A percentile compares a stretch with the other conserved stretches of the same genome.
Conservation (phyloP, 2,113 vertebrate genomes). For the Atherinomorus stipes region DNA sequence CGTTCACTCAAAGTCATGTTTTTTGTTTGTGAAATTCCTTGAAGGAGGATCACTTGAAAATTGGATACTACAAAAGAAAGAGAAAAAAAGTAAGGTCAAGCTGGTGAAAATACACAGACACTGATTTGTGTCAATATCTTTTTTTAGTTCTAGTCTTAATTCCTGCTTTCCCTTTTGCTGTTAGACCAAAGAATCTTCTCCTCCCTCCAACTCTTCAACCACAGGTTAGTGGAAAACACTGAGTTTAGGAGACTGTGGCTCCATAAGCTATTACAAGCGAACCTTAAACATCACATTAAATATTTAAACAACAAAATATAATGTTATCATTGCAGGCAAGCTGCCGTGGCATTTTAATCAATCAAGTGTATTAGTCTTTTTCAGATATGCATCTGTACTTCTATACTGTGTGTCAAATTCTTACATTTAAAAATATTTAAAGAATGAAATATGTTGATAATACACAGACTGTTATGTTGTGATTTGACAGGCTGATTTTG, state of each 20-base stretch:
- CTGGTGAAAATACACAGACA: neutral
- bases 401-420: too few relatives aligned
- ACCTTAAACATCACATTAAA: conserved; percentile 3
- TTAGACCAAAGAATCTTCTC: conserved; percentile 34
- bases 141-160: neutral
- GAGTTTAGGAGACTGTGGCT: neutral
- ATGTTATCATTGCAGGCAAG: neutral
- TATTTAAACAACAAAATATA: conserved; percentile 1
- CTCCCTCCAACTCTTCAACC: neutral
- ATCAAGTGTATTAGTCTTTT: too few relatives aligned
- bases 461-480: too few relatives aligned
- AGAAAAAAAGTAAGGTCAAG: conserved; percentile 26
- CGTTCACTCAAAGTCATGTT: neutral
- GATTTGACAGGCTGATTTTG: too few relatives aligned
- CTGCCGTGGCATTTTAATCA: neutral
- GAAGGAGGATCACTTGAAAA: conserved; percentile 57
- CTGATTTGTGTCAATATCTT: neutral
- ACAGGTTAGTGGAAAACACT: conserved; percentile 36
- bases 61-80: neutral
- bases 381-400: too few relatives aligned
- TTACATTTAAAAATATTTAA: too few relatives aligned
- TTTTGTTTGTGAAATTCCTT: neutral
- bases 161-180: neutral
- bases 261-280: neutral
- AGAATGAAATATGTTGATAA: too few relatives aligned